These are phyloP conservation scores for Mesochorus sp. DNA, from an alignment of 2,888 invertebrate genomes.

Conservation along the genomic window DNA sequence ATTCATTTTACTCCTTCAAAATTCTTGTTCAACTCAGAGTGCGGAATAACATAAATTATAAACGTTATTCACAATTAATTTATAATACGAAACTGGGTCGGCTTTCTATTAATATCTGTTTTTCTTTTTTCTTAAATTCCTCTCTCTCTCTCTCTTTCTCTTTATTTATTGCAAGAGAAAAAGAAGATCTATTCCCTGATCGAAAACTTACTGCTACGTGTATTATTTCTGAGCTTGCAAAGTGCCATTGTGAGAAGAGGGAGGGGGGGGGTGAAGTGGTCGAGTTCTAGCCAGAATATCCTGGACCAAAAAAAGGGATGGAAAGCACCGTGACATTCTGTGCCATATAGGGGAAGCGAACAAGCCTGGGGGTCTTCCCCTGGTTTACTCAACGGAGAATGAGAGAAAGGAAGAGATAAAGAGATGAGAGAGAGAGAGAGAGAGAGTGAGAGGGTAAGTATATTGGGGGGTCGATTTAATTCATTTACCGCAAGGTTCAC, in stretches of 20 bases:
- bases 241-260: neutral
- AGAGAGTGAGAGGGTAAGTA: constrained; percentile 53
- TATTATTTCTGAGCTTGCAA: constrained; percentile 35
- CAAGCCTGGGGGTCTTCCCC: constrained; percentile 39
- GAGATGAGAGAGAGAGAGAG: constrained; percentile 53
- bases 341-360: constrained; percentile 17
- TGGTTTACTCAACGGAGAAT: constrained; percentile 52
- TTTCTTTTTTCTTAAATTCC: too few relatives aligned
- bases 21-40: too few relatives aligned
- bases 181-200: neutral
- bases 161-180: too few relatives aligned
- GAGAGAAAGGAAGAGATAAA: constrained; percentile 54
- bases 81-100: too few relatives aligned
- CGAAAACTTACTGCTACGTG: constrained; percentile 26
- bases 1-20: too few relatives aligned
- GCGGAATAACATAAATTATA: too few relatives aligned
- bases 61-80: too few relatives aligned
- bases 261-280: neutral
- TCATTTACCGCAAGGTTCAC: constrained; percentile 69
- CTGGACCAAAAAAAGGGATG: neutral
- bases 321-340: constrained; percentile 31
- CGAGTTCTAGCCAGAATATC: constrained; percentile 18
- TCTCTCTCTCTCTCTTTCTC: too few relatives aligned
- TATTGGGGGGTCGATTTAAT: constrained; percentile 68
- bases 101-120: too few relatives aligned